Conservation (phyloP, 2,113 vertebrate genomes). For the Stigmatopora nigra region DNA sequence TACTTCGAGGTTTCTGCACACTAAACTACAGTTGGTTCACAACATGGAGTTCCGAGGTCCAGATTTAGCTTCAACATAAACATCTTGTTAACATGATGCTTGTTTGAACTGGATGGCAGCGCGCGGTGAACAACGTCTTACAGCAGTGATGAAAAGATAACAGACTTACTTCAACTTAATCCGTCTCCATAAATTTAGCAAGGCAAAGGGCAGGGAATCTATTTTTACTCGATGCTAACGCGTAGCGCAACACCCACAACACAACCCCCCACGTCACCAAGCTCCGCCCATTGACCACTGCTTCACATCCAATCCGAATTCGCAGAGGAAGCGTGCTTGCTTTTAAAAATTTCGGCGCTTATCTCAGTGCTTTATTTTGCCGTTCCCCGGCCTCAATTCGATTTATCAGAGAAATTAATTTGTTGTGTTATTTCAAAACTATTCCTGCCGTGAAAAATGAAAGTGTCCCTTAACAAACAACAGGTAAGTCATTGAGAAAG, state of each 20-base stretch:
- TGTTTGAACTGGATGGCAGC: slow-evolving; percentile 4
- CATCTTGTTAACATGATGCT: background rate
- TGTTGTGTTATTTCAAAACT: background rate
- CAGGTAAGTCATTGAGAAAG: slow-evolving; percentile 33
- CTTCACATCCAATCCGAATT: slow-evolving; percentile 49
- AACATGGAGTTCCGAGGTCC: background rate
- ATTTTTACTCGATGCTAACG: slow-evolving; percentile 32
- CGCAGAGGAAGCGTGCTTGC: slow-evolving; percentile 39
- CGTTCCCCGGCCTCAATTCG: too few species aligned
- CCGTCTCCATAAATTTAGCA: too few species aligned
- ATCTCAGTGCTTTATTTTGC: slow-evolving; percentile 13
- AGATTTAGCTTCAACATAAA: background rate
- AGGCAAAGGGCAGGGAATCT: too few species aligned
- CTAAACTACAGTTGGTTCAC: background rate
- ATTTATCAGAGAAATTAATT: background rate
- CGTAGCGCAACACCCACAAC: background rate
- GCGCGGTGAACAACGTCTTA: background rate
- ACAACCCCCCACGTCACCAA: slow-evolving; percentile 26
- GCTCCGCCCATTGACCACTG: slow-evolving; percentile 12
- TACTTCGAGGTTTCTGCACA: background rate
- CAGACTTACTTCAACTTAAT: background rate
- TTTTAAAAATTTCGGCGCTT: slow-evolving; percentile 71
- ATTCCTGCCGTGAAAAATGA: background rate
- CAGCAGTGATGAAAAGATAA: background rate
- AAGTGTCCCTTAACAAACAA: background rate